Evolutionary conservation across 1,140 invertebrate species (phyloP), one percentile per base, ranked within the genome.

Genomic region (Tetramorium simillimum): DNA sequence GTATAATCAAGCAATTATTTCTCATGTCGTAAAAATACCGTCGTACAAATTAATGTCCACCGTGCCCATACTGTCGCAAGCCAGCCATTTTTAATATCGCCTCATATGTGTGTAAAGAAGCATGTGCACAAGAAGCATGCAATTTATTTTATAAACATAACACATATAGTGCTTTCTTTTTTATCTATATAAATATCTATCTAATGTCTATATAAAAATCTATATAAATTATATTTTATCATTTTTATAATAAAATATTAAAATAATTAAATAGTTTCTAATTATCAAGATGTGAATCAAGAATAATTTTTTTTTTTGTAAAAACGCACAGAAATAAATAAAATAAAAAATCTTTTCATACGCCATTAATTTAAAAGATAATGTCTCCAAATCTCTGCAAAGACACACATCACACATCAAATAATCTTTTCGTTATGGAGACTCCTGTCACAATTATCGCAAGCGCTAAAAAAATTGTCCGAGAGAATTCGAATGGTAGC

Each of bases 1-100:
- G 16, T 53, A 65, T 21, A 65, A 65, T 65, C 65, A 58, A 56
- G 53, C 18, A 33, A 82, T 81, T 56, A 46, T 67, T 80, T 53
- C n/a, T 53, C 28, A 1, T 28, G 12, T 43, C 21, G 46, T 33
- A 58, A 82, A 58, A 82, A 70, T 80, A 51, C n/a, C 3, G 14
- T 21, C 28, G 43, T 46, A n/a, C 67, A 18, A 40, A 58, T 70
- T 46, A 81, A 73, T 72, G 37, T 21, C 18, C 37, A 58, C 40
- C 14, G n/a, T 56, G n/a, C 9, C 18, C 49, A 43, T 43, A 28
- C 12, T 7, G n/a, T 28, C 28, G 2, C 73, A 58, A 10, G 67
- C 37, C 24, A 73, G 16, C 21, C 10, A 70, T 73, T 73, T 72
- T 72, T 43, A 43, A 72, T 81, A 70, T 70, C 21, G 16, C 24